These are phyloP conservation scores for Melieria crassipennis DNA, from an alignment of 2,888 invertebrate species.

Conservation along the genomic window DNA sequence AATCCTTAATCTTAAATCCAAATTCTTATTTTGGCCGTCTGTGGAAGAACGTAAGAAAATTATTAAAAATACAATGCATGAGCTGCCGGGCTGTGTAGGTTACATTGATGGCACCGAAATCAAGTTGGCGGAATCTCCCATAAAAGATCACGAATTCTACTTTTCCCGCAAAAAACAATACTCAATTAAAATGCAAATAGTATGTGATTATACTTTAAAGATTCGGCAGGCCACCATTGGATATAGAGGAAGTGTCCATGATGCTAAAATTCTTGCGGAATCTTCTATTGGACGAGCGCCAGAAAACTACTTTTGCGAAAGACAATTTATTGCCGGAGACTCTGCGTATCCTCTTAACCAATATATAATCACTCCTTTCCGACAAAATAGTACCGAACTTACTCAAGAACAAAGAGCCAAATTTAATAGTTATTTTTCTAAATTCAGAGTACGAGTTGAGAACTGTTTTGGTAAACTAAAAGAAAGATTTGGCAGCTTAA, in stretches of 20 bases:
- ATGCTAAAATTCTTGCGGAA: conserved; percentile 13
- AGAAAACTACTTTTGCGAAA: conserved; percentile 6
- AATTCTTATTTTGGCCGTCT: conserved; percentile 32
- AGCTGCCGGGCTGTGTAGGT: conserved; percentile 38
- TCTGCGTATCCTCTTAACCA: conserved; percentile 2
- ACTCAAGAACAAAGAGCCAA: not conserved
- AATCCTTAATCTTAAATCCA: not conserved
- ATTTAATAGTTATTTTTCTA: not conserved
- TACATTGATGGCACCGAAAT: conserved; percentile 38
- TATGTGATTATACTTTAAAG: not conserved
- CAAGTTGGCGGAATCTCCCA: conserved; percentile 33
- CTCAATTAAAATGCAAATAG: not conserved
- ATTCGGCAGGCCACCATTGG: not conserved
- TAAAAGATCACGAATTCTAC: conserved; percentile 10
- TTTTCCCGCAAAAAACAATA: no score
- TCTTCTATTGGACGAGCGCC: conserved; percentile 16
- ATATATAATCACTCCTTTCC: conserved; percentile 8
- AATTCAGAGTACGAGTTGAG: conserved; percentile 17
- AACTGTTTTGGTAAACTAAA: conserved; percentile 7
- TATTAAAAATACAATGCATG: conserved; percentile 21
- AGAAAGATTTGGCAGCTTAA: not conserved
- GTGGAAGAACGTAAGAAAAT: conserved; percentile 24
- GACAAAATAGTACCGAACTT: conserved; percentile 1
- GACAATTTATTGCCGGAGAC: not conserved
- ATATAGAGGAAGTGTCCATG: not conserved